Percentiles rank a stretch among this genome's conserved stretches.
Evolutionary conservation across 2,888 invertebrate genomes (phyloP).

Genomic region (Nomada flava): DNA sequence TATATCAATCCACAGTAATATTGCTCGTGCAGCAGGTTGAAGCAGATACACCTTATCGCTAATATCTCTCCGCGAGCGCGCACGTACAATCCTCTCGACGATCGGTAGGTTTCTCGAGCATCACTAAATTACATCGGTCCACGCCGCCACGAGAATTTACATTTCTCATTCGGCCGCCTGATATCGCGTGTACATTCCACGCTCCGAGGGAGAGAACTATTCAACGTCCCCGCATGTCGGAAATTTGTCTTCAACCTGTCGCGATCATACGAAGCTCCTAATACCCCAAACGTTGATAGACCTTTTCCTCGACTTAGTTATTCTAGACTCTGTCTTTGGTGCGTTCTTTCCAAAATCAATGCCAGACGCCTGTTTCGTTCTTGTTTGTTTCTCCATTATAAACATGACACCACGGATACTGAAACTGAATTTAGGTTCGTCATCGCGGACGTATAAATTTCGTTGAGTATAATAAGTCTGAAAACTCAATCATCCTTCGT

Average conservation of each 20-base stretch:
- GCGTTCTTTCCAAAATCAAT: too few species aligned
- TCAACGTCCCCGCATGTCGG: constrained; percentile 43
- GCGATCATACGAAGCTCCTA: constrained; percentile 16
- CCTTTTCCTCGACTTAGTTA: not conserved
- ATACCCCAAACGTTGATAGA: not conserved
- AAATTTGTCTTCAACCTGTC: constrained; percentile 49
- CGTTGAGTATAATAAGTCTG: too few species aligned
- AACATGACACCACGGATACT: too few species aligned
- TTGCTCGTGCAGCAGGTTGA: constrained; percentile 69
- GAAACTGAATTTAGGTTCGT: too few species aligned
- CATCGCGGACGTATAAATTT: too few species aligned
- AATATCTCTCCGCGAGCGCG: constrained; percentile 67
- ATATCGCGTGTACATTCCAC: constrained; percentile 35
- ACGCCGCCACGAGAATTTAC: constrained; percentile 50
- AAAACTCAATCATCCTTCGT: too few species aligned
- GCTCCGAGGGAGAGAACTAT: constrained; percentile 21
- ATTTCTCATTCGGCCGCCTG: constrained; percentile 47
- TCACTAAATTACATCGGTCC: constrained; percentile 65
- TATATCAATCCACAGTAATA: constrained; percentile 72
- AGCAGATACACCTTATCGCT: constrained; percentile 71
- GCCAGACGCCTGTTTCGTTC: too few species aligned
- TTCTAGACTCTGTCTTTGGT: not conserved
- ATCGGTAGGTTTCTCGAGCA: constrained; percentile 68
- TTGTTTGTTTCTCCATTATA: too few species aligned
- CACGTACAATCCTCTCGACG: constrained; percentile 59